These are phyloP conservation scores for Sterna hirundo DNA, from an alignment of 2,113 vertebrate genomes.

Conservation along the genomic window DNA sequence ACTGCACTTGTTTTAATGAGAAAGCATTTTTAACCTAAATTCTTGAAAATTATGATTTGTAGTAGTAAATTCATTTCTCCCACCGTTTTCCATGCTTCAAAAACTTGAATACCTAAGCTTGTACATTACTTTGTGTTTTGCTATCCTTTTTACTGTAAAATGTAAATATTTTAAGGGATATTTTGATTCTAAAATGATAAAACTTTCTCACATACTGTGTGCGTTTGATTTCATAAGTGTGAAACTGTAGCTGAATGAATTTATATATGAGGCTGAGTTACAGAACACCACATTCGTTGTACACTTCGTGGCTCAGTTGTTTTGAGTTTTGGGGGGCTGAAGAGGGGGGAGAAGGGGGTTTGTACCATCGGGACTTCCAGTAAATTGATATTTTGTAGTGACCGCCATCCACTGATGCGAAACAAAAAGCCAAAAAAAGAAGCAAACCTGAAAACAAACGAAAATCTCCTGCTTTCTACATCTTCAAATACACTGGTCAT, in stretches of 20 bases:
- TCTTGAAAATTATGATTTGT: constrained; percentile 69
- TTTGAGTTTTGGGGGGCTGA: neutral
- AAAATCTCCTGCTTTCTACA: neutral
- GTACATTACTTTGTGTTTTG: constrained; percentile 87
- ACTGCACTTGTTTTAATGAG: constrained; percentile 68
- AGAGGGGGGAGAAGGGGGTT: neutral
- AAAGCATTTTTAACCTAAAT: constrained; percentile 59
- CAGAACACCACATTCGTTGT: neutral
- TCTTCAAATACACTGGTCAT: neutral
- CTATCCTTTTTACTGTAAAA: constrained; percentile 89
- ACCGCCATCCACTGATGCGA: neutral
- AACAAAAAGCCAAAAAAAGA: neutral
- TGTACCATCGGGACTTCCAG: neutral
- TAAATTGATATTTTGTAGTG: neutral
- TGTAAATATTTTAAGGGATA: constrained; percentile 91
- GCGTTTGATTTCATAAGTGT: constrained; percentile 78
- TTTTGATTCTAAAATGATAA: constrained; percentile 87
- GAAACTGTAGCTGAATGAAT: constrained; percentile 17
- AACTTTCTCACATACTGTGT: constrained; percentile 81
- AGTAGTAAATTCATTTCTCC: constrained; percentile 69
- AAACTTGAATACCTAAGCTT: constrained; percentile 85
- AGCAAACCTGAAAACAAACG: neutral
- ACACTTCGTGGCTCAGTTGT: neutral
- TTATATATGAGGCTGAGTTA: constrained; percentile 13
- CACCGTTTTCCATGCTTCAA: constrained; percentile 75